Conservation (phyloP, 2,888 invertebrate genomes). For the Agrochola lota region DNA sequence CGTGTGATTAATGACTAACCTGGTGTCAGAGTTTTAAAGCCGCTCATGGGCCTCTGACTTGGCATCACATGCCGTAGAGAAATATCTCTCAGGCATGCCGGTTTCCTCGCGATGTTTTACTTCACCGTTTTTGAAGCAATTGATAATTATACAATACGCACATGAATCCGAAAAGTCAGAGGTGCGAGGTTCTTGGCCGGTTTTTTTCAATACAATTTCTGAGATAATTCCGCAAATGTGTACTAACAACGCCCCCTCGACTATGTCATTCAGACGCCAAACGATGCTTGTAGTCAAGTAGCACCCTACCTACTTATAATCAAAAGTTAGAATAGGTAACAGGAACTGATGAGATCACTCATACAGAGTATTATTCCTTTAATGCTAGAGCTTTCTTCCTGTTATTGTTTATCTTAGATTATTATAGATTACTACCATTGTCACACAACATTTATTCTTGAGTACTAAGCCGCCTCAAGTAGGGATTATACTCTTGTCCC, state of each 20-base stretch:
- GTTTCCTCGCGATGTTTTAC: too few relatives aligned
- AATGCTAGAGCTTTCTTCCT: conserved; percentile 1
- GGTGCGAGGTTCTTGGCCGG: too few relatives aligned
- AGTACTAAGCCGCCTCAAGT: conserved; percentile 12
- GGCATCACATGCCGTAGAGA: too few relatives aligned
- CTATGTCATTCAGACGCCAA: neutral
- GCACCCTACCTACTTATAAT: neutral
- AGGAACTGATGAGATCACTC: neutral
- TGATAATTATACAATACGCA: too few relatives aligned
- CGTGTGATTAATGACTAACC: too few relatives aligned
- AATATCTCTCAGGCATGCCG: too few relatives aligned
- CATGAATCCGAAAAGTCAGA: too few relatives aligned
- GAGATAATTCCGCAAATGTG: neutral
- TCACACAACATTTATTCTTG: neutral
- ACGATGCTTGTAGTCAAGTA: neutral
- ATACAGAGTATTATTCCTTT: neutral
- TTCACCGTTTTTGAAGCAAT: too few relatives aligned
- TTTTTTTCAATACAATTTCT: neutral
- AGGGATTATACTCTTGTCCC: conserved; percentile 13
- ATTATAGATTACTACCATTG: neutral
- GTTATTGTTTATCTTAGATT: conserved; percentile 5
- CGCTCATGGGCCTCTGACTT: too few relatives aligned
- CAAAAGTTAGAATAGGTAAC: neutral
- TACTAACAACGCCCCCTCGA: neutral
- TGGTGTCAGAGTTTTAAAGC: too few relatives aligned